Evolutionary conservation across 30 jellyfish, hydroid and myxozoan genomes (phyloP).

Genomic region (Aurelia sp.): DNA sequence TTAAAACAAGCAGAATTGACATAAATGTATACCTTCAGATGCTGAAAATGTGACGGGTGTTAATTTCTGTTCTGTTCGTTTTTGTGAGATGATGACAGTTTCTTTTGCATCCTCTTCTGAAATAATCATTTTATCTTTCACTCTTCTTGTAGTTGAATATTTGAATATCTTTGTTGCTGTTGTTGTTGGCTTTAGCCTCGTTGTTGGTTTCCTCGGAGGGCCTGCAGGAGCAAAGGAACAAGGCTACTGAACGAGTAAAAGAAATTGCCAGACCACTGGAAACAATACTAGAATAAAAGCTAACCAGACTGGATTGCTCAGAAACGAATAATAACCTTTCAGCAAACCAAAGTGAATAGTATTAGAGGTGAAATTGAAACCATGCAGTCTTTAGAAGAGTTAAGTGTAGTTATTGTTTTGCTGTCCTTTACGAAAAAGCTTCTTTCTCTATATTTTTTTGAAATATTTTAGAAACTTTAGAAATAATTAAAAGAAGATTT

Average conservation of each 20-base stretch:
- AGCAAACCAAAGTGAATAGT: neutral
- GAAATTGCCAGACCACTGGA: too few relatives aligned
- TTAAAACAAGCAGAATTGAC: too few relatives aligned
- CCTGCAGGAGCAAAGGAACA: neutral
- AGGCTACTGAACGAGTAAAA: neutral
- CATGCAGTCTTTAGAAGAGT: neutral
- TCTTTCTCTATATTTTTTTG: too few relatives aligned
- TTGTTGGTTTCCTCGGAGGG: conserved; percentile 49
- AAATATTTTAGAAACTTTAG: too few relatives aligned
- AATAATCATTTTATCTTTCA: neutral
- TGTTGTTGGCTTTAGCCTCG: conserved; percentile 14
- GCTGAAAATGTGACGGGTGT: conserved; percentile 13
- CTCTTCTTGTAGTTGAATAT: neutral
- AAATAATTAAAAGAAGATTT: too few relatives aligned
- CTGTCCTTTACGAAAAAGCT: too few relatives aligned
- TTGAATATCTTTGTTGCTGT: neutral
- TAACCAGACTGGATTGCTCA: too few relatives aligned
- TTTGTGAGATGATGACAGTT: neutral
- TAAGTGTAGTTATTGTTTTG: too few relatives aligned
- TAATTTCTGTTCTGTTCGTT: neutral
- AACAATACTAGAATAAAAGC: too few relatives aligned
- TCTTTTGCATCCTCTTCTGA: conserved; percentile 6
- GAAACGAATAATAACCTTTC: neutral
- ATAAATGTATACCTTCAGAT: neutral
- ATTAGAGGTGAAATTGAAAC: neutral